Evolutionary conservation across 2,113 vertebrate species (phyloP).

Genomic region (Ictalurus punctatus): DNA sequence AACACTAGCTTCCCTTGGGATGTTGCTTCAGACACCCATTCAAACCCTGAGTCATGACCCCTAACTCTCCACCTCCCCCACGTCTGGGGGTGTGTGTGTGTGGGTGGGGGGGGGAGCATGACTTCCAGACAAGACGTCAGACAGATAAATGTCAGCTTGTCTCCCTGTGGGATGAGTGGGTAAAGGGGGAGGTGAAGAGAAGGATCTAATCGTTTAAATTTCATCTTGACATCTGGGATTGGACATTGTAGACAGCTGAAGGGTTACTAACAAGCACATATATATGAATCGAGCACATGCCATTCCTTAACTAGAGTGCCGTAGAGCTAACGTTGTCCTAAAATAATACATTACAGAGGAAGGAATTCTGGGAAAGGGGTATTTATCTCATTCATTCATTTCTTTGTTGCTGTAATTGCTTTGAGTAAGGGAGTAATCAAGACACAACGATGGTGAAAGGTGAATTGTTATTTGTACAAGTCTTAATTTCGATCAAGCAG

Average conservation of each 20-base stretch:
- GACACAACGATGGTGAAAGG: neutral
- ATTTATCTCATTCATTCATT: neutral
- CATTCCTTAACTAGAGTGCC: neutral
- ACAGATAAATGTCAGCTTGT: conserved; percentile 58
- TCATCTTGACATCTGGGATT: conserved; percentile 34
- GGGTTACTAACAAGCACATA: conserved; percentile 1
- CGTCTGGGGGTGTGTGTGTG: conserved; percentile 44
- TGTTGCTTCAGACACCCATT: conserved; percentile 54
- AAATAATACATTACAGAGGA: neutral
- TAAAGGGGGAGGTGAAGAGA: conserved; percentile 25
- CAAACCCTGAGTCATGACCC: conserved; percentile 56
- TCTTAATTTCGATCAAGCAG: neutral
- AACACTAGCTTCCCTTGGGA: conserved; percentile 49
- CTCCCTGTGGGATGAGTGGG: conserved; percentile 50
- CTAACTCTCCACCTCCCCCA: conserved; percentile 47
- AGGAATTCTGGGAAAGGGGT: neutral
- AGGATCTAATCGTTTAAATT: conserved; percentile 47
- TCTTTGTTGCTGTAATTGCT: conserved; percentile 4
- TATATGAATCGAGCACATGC: neutral
- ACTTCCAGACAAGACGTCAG: conserved; percentile 57
- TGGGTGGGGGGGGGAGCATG: conserved; percentile 37
- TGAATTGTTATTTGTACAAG: neutral
- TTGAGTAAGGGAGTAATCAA: neutral
- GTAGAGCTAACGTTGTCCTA: neutral
- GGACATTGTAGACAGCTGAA: conserved; percentile 19